These are phyloP conservation scores for Eristalis arbustorum DNA, from an alignment of 2,888 invertebrate species.

Conservation along the genomic window DNA sequence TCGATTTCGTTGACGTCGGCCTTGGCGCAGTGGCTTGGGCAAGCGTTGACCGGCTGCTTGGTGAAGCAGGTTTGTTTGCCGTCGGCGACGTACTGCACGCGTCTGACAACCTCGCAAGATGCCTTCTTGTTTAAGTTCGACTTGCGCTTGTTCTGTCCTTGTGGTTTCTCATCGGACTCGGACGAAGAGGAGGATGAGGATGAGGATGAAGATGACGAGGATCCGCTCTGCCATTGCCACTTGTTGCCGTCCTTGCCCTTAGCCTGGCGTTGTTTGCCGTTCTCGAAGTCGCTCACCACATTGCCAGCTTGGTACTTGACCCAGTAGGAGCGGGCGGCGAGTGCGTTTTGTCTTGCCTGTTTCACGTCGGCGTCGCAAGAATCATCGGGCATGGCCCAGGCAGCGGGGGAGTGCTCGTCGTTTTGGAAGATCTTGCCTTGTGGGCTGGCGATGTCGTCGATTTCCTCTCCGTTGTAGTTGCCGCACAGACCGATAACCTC, in stretches of 20 bases:
- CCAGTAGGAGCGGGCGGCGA: constrained; percentile 79
- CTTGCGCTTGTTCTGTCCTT: constrained; percentile 27
- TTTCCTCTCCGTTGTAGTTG: constrained; percentile 82
- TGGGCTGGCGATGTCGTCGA: constrained; percentile 84
- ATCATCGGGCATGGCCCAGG: constrained; percentile 82
- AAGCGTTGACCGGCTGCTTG: constrained; percentile 82
- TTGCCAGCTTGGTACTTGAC: constrained; percentile 77
- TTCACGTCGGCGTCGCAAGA: constrained; percentile 80
- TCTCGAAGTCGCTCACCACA: constrained; percentile 80
- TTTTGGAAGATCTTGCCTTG: constrained; percentile 82
- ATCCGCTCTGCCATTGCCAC: constrained; percentile 53
- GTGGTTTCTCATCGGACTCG: constrained; percentile 36
- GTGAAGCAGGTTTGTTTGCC: constrained; percentile 84
- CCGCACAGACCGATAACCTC: constrained; percentile 86
- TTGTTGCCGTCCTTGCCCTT: constrained; percentile 48
- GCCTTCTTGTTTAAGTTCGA: neutral
- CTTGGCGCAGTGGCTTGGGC: constrained; percentile 81
- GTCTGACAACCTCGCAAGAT: constrained; percentile 76
- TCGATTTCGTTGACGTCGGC: constrained; percentile 74
- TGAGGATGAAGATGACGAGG: constrained; percentile 50
- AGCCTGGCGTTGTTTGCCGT: constrained; percentile 56
- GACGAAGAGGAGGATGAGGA: constrained; percentile 36
- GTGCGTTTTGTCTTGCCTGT: constrained; percentile 79
- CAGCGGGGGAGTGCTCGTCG: constrained; percentile 82
- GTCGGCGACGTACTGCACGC: constrained; percentile 82